Conservation (phyloP, 2,888 invertebrate species). For the Tachina fera region DNA sequence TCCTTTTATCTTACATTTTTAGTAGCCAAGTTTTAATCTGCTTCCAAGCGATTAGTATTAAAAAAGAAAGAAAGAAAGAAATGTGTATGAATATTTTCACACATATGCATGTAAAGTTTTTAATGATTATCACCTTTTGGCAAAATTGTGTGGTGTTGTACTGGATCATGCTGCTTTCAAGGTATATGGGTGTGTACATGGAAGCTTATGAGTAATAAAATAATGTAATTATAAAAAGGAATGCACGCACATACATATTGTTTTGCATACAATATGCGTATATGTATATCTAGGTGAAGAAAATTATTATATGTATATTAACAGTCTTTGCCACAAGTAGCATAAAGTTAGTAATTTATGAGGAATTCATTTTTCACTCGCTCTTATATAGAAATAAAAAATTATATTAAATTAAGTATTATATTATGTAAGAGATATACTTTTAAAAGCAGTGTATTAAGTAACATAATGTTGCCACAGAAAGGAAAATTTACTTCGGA, state of each 20-base stretch:
- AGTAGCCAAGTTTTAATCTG: slow-evolving; percentile 67
- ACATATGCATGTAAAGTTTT: slow-evolving; percentile 69
- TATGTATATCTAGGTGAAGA: background rate
- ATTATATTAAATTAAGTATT: background rate
- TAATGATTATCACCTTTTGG: slow-evolving; percentile 71
- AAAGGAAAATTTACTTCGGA: too few species aligned
- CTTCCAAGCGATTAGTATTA: slow-evolving; percentile 68
- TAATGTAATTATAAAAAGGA: slow-evolving; percentile 15
- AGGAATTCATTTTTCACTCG: background rate
- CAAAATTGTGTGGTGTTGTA: slow-evolving; percentile 33
- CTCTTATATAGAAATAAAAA: background rate
- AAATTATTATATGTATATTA: slow-evolving; percentile 43
- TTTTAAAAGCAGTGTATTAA: too few species aligned
- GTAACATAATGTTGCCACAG: too few species aligned
- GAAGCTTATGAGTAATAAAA: slow-evolving; percentile 1
- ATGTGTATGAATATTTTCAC: slow-evolving; percentile 53
- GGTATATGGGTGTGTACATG: background rate
- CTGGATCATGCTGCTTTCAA: background rate
- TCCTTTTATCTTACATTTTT: slow-evolving; percentile 42
- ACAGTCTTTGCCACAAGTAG: slow-evolving; percentile 40
- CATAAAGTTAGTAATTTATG: background rate
- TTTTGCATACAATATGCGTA: slow-evolving; percentile 16
- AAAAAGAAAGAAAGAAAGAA: slow-evolving; percentile 24
- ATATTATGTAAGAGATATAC: background rate
- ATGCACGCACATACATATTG: background rate